These are phyloP conservation scores for Channa maculata DNA, from an alignment of 2,113 vertebrate species.

Conservation along the genomic window DNA sequence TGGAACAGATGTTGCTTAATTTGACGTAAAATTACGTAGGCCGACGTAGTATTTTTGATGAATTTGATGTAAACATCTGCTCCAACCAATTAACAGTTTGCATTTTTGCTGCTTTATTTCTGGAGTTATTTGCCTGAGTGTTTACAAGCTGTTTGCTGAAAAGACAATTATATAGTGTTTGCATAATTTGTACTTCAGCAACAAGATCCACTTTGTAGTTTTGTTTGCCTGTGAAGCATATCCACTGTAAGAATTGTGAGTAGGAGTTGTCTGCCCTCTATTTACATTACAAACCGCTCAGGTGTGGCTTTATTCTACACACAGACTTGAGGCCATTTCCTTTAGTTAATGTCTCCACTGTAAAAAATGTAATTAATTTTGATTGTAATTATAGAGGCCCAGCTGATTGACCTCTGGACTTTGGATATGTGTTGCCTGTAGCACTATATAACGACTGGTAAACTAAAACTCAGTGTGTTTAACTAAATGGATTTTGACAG, in stretches of 20 bases:
- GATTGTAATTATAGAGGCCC: not conserved
- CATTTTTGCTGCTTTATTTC: no score
- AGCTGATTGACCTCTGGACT: not conserved
- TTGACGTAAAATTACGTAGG: no score
- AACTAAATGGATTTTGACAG: constrained; percentile 8
- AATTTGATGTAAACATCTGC: not conserved
- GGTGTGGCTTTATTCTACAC: constrained; percentile 5
- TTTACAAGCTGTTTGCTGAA: not conserved
- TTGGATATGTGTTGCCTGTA: no score
- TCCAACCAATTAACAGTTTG: not conserved
- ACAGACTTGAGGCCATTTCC: not conserved
- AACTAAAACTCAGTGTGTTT: not conserved
- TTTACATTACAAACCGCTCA: constrained; percentile 45
- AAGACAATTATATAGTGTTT: no score
- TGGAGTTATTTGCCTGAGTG: no score
- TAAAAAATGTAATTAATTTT: constrained; percentile 4
- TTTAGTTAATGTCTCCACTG: not conserved
- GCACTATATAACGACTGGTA: not conserved
- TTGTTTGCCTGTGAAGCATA: not conserved
- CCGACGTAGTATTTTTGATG: no score
- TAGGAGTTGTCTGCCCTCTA: constrained; percentile 4
- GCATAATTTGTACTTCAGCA: not conserved
- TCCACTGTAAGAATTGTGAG: not conserved
- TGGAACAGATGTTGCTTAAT: no score
- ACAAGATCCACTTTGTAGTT: not conserved